Percentiles rank a stretch among this genome's conserved stretches.
phyloP scores from a whole-genome alignment of 2,888 invertebrate genomes.

The Eupithecia subfuscata region DNA sequence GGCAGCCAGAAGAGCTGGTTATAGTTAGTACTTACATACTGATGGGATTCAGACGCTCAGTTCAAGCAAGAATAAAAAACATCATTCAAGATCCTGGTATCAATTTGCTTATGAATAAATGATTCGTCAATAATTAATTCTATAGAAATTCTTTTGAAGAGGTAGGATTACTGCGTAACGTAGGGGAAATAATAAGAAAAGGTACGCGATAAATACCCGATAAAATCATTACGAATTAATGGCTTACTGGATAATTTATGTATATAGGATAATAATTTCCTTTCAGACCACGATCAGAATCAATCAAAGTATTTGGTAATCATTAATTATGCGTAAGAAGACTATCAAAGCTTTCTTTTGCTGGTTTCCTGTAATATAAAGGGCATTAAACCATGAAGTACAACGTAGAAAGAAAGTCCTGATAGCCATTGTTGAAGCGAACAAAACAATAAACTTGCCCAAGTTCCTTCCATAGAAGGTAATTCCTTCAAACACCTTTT shows the following conservation, averaged over 20 bases:
- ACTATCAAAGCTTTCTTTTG: not conserved
- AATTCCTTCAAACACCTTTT: not conserved
- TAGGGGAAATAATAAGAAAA: too few relatives aligned
- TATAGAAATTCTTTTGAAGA: not conserved
- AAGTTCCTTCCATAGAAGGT: not conserved
- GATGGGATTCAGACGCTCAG: slow-evolving; percentile 23
- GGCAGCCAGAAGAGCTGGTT: slow-evolving; percentile 1
- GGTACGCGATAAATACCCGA: too few relatives aligned
- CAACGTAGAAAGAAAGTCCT: not conserved
- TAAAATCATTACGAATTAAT: too few relatives aligned
- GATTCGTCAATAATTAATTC: not conserved
- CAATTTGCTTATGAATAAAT: not conserved
- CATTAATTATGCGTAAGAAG: not conserved
- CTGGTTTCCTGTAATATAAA: not conserved
- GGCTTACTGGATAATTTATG: too few relatives aligned
- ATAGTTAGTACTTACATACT: slow-evolving; percentile 27
- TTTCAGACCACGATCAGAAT: not conserved
- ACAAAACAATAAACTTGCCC: not conserved
- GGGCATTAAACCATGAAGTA: slow-evolving; percentile 2
- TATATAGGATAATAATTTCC: not conserved
- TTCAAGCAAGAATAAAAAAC: slow-evolving; percentile 23
- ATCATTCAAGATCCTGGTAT: not conserved
- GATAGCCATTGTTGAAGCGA: not conserved
- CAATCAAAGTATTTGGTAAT: not conserved
- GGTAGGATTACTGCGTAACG: too few relatives aligned